Evolutionary conservation across 2,797 vertebrate genomes (phyloP), one percentile per base, ranked within the genome.

Genomic region (Saxicola maurus): DNA sequence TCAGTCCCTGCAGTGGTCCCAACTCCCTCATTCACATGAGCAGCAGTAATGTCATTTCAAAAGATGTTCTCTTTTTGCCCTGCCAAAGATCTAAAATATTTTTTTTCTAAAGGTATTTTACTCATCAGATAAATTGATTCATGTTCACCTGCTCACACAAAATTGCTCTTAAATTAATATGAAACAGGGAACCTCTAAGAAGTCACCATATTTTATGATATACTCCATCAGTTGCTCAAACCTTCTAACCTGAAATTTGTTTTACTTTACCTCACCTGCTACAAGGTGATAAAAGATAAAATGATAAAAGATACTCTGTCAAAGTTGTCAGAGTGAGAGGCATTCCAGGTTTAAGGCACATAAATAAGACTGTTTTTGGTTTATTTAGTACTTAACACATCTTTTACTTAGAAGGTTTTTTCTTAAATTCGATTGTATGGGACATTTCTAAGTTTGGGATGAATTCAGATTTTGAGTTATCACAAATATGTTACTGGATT

Each of bases 121-220:
- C 18, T 91, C 27, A 53, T 73, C 42, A 59, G 52, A 71, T 7
- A 55, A 78, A 91, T 38, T 79, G 87, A 90, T 93, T 89, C 40
- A 71, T 78, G 65, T 65, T 93, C 78, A 78, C 51, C 72, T 92
- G 57, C 33, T 64, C 25, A 60, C 21, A 11, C 23, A 81, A 87
- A 90, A 76, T 90, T 83, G 64, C 46, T 86, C 17, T 17, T 75
- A 84, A 95, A 91, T 88, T 59, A 92, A 65, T 68, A 88, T 65
- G 66, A 85, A 95, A 66, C 23, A 73, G 21, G 23, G 24, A 82
- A 62, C 28, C 5, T 61, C 37, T 75, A 81, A 17, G 25, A 90
- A 76, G 19, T 24, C 65, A 28, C 17, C 30, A 9, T 88, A 62
- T 55, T 67, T 87, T 84, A 65, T 17, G 21, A 61, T 73, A 55